phyloP scores from a whole-genome alignment of 2,888 invertebrate species.

The Ceratothoa steindachneri region DNA sequence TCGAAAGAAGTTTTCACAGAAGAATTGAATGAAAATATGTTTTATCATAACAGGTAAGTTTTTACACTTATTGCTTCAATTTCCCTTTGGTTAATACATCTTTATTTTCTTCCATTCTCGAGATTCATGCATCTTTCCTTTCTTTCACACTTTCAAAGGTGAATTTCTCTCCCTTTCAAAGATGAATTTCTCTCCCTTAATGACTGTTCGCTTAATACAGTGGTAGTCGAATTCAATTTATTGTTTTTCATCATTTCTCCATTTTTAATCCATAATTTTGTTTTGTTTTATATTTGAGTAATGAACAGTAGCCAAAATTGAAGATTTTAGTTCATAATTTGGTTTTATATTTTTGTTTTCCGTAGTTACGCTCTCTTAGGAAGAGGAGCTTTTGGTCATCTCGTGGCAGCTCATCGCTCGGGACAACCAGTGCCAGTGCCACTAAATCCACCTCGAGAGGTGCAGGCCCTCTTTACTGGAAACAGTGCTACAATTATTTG shows the following conservation, averaged over 20 bases:
- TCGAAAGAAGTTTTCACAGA: slow-evolving; percentile 72
- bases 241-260: neutral
- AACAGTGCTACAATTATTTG: slow-evolving; percentile 69
- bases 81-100: neutral
- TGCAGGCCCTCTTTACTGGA: slow-evolving; percentile 60
- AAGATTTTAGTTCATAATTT: no score
- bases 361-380: slow-evolving; percentile 30
- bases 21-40: slow-evolving; percentile 60
- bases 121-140: no score
- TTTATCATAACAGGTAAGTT: slow-evolving; percentile 57
- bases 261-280: no score
- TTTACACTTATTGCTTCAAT: no score
- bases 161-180: no score
- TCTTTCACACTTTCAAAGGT: no score
- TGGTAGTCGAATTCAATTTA: neutral
- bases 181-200: no score
- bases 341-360: no score
- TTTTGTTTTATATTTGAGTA: neutral
- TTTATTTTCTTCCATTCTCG: no score
- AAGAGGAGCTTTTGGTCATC: slow-evolving; percentile 3
- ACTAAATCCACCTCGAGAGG: slow-evolving; percentile 69
- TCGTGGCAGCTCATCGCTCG: slow-evolving; percentile 61
- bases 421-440: slow-evolving; percentile 76
- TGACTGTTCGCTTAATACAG: neutral
- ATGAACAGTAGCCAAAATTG: no score